Base-by-base conservation (phyloP, 2,797 vertebrate species). In the Potorous gilbertii region DNA sequence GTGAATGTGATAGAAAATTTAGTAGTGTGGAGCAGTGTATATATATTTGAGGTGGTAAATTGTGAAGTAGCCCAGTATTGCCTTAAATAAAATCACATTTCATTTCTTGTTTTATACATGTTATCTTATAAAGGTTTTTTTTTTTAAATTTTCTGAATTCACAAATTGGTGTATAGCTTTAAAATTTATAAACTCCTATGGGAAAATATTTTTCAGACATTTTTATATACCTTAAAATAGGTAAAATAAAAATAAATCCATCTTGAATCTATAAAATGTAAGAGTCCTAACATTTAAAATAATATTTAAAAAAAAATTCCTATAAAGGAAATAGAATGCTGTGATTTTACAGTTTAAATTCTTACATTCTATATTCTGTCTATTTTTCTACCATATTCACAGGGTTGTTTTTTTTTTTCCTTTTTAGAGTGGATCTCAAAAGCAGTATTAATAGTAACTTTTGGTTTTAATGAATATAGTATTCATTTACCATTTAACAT, bases 61-160 rank as follows among this genome's bases (percentile, higher is more conserved):
- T 99, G 99, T 99, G 98, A 99, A 99, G 99, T 99, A 99, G 99
- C 99, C 98, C 99, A 99, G 99, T 99, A 99, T 98, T 99, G 99
- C 99, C 99, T 99, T 99, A 99, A 99, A 99, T 99, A 99, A 99
- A 99, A 99, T 98, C 98, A 99, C 98, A 99, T 99, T 99, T 99
- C 98, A 98, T 98, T 99, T 99, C 98, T 98, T 98, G 98, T 98
- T 99, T 99, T 99, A 98, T 98, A 99, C 98, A 99, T 98, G 98
- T 98, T 98, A 98, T 98, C 98, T 99, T 99, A 98, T 96, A 98
- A 98, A 98, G 97, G 97, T 98, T 98, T 97, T 98, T 97, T 97
- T 96, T 97, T 94, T 94, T 6, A 9, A 97, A 96, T 96, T 98
- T 98, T 98, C 98, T 98, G 98, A 98, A 98, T 98, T 99, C 98